These are phyloP conservation scores for Pleuronectes platessa DNA, from an alignment of 2,113 vertebrate species.

Conservation along the genomic window DNA sequence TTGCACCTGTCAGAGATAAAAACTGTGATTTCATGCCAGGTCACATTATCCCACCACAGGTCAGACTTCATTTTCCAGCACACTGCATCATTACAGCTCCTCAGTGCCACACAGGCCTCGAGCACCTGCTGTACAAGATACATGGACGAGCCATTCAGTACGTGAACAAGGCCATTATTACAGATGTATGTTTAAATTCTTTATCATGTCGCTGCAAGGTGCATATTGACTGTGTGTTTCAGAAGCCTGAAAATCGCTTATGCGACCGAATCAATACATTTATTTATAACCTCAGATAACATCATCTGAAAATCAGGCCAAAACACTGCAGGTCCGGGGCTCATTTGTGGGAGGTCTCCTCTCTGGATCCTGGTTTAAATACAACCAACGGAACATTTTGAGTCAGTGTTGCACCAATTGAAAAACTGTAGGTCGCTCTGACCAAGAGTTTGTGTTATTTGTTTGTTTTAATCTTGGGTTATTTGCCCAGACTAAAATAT, in stretches of 20 bases:
- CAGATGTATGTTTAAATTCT: constrained; percentile 50
- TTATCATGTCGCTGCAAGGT: constrained; percentile 67
- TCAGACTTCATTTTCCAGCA: constrained; percentile 14
- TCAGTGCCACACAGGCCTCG: neutral
- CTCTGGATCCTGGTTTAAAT: constrained; percentile 4
- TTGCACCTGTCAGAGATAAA: neutral
- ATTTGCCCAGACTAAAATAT: neutral
- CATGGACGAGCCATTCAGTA: constrained; percentile 17
- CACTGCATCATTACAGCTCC: constrained; percentile 15
- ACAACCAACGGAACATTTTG: neutral
- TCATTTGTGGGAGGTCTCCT: constrained; percentile 21
- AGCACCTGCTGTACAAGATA: constrained; percentile 33
- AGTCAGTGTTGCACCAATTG: neutral
- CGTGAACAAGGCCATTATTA: constrained; percentile 41
- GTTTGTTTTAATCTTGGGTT: neutral
- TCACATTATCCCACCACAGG: constrained; percentile 9
- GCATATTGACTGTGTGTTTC: constrained; percentile 57
- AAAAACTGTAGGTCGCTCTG: neutral
- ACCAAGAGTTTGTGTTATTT: neutral
- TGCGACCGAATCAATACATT: constrained; percentile 68
- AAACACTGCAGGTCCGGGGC: constrained; percentile 18
- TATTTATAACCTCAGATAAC: constrained; percentile 55
- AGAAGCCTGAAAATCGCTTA: constrained; percentile 55
- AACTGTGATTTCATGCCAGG: constrained; percentile 12
- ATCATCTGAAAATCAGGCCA: constrained; percentile 52